Conservation (phyloP, 2,888 invertebrate genomes). For the Latrodectus hesperus region DNA sequence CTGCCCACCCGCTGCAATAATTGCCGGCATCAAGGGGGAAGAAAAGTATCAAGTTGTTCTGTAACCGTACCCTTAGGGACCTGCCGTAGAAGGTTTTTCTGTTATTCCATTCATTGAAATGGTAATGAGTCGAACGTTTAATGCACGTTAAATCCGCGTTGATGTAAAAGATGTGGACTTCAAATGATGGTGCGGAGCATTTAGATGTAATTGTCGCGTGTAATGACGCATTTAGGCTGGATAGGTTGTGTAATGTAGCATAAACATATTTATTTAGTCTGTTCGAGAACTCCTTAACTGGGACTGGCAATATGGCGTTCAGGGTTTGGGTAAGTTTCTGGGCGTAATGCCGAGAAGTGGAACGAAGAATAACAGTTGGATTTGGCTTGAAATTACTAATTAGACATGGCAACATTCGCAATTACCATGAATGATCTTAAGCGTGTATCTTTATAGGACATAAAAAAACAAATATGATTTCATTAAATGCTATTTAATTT, state of each 20-base stretch:
- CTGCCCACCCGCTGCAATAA: neutral
- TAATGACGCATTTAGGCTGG: neutral
- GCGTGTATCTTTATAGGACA: too few relatives aligned
- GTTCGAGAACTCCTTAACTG: neutral
- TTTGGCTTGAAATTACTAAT: too few relatives aligned
- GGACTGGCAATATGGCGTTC: too few relatives aligned
- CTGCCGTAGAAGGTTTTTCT: neutral
- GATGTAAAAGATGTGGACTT: slow-evolving; percentile 17
- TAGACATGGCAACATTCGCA: too few relatives aligned
- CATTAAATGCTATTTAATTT: too few relatives aligned
- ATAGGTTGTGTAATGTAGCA: slow-evolving; percentile 2
- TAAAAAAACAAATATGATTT: too few relatives aligned
- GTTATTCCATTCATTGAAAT: slow-evolving; percentile 21
- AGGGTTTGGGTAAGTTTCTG: too few relatives aligned
- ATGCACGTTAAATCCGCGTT: neutral
- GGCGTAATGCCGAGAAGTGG: too few relatives aligned
- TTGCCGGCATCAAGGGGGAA: slow-evolving; percentile 10
- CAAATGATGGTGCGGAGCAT: neutral
- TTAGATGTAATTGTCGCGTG: slow-evolving; percentile 24
- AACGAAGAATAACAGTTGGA: too few relatives aligned
- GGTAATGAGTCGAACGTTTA: slow-evolving; percentile 27
- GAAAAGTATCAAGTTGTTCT: slow-evolving; percentile 34
- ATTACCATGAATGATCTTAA: too few relatives aligned
- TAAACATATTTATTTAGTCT: slow-evolving; percentile 3
- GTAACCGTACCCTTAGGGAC: neutral